A percentile compares a stretch with the other conserved stretches of the same genome.
Conservation (phyloP, 2,113 vertebrate genomes). For the Anas platyrhynchos region DNA sequence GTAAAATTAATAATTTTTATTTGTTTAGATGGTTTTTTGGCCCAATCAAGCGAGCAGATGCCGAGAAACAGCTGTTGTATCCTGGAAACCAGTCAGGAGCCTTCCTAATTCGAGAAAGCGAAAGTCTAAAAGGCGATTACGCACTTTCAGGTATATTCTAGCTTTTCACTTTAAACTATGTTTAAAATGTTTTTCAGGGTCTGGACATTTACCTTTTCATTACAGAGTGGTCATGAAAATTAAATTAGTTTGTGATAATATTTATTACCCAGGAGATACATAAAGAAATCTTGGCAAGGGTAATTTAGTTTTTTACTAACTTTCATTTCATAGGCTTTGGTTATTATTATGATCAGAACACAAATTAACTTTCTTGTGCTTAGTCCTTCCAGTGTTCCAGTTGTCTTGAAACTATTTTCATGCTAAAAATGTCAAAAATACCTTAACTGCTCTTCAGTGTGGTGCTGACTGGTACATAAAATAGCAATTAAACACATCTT, state of each 20-base stretch:
- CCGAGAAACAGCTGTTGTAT: constrained; percentile 85
- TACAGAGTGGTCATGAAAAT: neutral
- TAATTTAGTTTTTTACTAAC: neutral
- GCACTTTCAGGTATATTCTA: constrained; percentile 88
- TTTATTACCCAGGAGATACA: neutral
- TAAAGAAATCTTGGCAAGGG: neutral
- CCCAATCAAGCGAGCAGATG: constrained; percentile 86
- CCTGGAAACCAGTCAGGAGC: constrained; percentile 81
- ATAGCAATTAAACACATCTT: neutral
- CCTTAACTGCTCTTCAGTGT: neutral
- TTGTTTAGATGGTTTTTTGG: constrained; percentile 92
- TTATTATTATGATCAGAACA: neutral
- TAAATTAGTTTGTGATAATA: neutral
- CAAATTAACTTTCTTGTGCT: neutral
- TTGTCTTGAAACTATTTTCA: constrained; percentile 9
- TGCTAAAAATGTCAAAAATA: neutral
- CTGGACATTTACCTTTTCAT: neutral
- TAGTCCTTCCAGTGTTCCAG: neutral
- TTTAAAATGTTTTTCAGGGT: neutral
- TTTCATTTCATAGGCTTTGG: neutral
- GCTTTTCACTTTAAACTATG: neutral
- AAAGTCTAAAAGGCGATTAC: constrained; percentile 86
- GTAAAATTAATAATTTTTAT: constrained; percentile 38
- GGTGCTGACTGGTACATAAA: neutral
- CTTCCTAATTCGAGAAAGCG: constrained; percentile 91